A percentile compares a stretch with the other conserved stretches of the same genome.
phyloP scores from a whole-genome alignment of 2,797 vertebrate species.

The Scarus forsteni region DNA sequence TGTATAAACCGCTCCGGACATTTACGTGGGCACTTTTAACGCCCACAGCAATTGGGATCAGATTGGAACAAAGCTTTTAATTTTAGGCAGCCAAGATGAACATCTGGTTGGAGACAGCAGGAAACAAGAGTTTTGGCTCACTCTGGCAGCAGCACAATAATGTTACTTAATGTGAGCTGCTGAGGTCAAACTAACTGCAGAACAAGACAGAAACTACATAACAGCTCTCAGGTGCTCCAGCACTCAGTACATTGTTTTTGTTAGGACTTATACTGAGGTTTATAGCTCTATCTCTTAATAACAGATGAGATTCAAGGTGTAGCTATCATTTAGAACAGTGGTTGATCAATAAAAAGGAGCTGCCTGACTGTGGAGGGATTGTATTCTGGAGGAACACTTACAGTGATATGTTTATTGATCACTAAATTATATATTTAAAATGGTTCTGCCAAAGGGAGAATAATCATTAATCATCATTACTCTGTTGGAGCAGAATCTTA shows the following conservation, averaged over 20 bases:
- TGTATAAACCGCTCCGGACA: conserved; percentile 45
- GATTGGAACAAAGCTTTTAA: conserved; percentile 54
- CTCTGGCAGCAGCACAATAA: conserved; percentile 13
- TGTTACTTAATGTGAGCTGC: conserved; percentile 3
- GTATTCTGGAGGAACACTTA: too few species aligned
- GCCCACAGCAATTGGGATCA: conserved; percentile 56
- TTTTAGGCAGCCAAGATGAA: conserved; percentile 52
- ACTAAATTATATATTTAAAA: too few species aligned
- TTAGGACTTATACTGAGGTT: background rate
- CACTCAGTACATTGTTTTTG: background rate
- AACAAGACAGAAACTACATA: background rate
- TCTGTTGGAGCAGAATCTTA: too few species aligned
- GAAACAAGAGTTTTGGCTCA: conserved; percentile 18
- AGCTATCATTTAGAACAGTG: too few species aligned
- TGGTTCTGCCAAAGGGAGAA: too few species aligned
- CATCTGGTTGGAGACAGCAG: conserved; percentile 49
- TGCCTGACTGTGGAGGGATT: too few species aligned
- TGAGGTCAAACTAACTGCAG: conserved; percentile 1
- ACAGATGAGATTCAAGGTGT: too few species aligned
- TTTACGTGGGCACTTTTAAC: conserved; percentile 45
- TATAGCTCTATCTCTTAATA: background rate
- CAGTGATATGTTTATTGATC: too few species aligned
- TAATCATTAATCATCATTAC: too few species aligned
- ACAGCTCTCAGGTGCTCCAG: conserved; percentile 28
- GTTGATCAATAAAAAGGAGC: too few species aligned